Percentiles rank a stretch among this genome's conserved stretches.
Evolutionary conservation across 2,113 vertebrate species (phyloP).

Genomic region (Lipotes vexillifer): DNA sequence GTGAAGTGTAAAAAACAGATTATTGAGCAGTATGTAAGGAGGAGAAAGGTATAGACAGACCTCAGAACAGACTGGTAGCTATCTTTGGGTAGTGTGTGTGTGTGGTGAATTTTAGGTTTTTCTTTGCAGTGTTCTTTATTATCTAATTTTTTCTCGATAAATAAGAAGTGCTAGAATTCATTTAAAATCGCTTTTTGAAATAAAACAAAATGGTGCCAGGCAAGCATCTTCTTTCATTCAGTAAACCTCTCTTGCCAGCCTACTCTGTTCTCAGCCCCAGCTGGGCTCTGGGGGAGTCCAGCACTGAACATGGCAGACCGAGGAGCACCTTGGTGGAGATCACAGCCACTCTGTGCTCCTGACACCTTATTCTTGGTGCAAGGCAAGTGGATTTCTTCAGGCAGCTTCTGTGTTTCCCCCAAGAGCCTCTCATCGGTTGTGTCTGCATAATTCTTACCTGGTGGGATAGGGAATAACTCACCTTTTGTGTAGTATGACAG

Average conservation of each 20-base stretch:
- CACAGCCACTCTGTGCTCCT: not conserved
- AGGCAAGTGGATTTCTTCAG: not conserved
- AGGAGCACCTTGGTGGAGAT: not conserved
- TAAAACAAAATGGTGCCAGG: not conserved
- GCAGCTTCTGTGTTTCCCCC: not conserved
- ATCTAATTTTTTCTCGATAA: not conserved
- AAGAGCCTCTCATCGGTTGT: not conserved
- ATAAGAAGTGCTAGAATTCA: not conserved
- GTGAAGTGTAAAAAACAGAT: not conserved
- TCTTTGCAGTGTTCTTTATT: not conserved
- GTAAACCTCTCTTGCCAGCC: not conserved
- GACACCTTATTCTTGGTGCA: not conserved
- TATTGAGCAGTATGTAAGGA: not conserved
- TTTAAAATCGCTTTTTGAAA: too few species aligned
- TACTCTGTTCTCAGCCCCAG: not conserved
- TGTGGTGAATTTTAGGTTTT: slow-evolving; percentile 24
- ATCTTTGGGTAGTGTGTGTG: not conserved
- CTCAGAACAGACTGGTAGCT: not conserved
- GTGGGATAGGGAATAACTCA: not conserved
- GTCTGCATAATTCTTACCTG: not conserved
- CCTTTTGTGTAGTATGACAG: not conserved
- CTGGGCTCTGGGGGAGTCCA: not conserved
- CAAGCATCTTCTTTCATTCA: not conserved
- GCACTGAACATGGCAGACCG: not conserved
- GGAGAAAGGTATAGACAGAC: not conserved